These are phyloP conservation scores for Shargacucullia verbasci DNA, from an alignment of 2,888 invertebrate species.

Conservation along the genomic window DNA sequence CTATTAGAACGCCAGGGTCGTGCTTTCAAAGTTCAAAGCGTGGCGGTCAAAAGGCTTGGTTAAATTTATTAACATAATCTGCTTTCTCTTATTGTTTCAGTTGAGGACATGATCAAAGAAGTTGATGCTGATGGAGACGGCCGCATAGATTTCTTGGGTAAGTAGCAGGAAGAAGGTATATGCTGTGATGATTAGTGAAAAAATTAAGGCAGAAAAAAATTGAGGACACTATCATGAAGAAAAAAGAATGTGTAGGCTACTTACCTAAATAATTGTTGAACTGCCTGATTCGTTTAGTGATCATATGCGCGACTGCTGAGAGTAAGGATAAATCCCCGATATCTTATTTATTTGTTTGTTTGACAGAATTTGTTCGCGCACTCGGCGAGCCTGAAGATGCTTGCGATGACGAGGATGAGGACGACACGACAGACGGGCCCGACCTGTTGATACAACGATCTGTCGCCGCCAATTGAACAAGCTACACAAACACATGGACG, in stretches of 20 bases:
- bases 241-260: too few relatives aligned
- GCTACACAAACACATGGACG: slow-evolving; percentile 7
- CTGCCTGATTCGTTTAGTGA: too few relatives aligned
- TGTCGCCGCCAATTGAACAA: slow-evolving; percentile 72
- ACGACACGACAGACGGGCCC: slow-evolving; percentile 74
- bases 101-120: slow-evolving; percentile 99
- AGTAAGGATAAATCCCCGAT: too few relatives aligned
- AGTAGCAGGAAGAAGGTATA: slow-evolving; percentile 40
- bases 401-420: slow-evolving; percentile 92
- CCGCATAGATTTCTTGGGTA: slow-evolving; percentile 97
- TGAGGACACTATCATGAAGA: too few relatives aligned
- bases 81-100: slow-evolving; percentile 77
- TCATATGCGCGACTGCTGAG: too few relatives aligned
- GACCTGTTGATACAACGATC: slow-evolving; percentile 72
- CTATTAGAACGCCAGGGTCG: too few relatives aligned
- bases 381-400: slow-evolving; percentile 95
- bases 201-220: too few relatives aligned
- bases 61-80: too few relatives aligned
- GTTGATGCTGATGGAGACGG: slow-evolving; percentile 98
- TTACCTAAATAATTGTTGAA: too few relatives aligned
- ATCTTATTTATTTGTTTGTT: background rate
- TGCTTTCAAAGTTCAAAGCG: too few relatives aligned
- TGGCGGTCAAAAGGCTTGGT: too few relatives aligned
- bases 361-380: slow-evolving; percentile 93
- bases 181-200: too few relatives aligned